These are phyloP conservation scores for Netta rufina DNA, from an alignment of 2,797 vertebrate genomes.

Conservation along the genomic window DNA sequence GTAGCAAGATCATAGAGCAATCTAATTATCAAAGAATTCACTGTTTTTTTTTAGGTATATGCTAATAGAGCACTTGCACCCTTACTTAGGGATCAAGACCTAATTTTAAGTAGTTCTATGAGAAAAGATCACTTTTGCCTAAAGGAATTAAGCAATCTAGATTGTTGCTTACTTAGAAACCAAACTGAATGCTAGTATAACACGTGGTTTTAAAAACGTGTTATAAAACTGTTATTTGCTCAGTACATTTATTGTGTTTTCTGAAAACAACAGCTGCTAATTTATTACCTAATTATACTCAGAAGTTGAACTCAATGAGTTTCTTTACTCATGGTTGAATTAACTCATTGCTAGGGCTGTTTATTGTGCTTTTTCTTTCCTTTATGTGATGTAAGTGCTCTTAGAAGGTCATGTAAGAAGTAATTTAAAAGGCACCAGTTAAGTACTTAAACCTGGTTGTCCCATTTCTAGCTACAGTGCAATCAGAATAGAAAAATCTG, in stretches of 20 bases:
- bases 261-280: constrained; percentile 24
- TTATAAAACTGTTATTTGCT: not conserved
- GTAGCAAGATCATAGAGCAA: not conserved
- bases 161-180: not conserved
- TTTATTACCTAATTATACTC: constrained; percentile 51
- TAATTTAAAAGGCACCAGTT: not conserved
- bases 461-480: not conserved
- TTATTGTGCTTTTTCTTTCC: constrained; percentile 14
- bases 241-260: not conserved
- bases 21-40: not conserved
- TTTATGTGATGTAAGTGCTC: constrained; percentile 25
- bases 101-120: not conserved
- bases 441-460: not conserved
- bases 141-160: not conserved
- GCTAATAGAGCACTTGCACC: not conserved
- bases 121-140: not conserved
- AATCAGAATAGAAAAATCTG: not conserved
- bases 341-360: constrained; percentile 19
- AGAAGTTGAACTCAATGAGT: constrained; percentile 15
- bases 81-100: not conserved
- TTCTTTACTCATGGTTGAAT: constrained; percentile 37
- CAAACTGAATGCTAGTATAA: not conserved
- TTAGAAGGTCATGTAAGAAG: constrained; percentile 44
- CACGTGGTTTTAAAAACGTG: not conserved
- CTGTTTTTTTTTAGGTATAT: not conserved